Evolutionary conservation across 2,888 invertebrate species (phyloP).

Genomic region (Drosophila meridionalis): DNA sequence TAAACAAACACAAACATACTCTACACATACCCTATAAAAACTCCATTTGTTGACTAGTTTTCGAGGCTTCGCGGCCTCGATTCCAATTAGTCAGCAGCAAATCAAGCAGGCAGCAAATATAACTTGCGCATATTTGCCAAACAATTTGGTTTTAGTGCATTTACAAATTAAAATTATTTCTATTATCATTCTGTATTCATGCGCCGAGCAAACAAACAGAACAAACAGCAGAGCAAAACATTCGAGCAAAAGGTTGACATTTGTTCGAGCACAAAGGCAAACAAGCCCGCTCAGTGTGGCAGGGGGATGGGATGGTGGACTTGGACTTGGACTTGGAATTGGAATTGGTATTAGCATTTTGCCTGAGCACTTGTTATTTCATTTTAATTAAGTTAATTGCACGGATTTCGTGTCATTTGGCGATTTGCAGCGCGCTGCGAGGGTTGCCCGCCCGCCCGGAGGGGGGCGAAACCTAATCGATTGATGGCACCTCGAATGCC

Average conservation of each 20-base stretch:
- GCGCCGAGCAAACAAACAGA: slow-evolving; percentile 53
- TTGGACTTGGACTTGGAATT: slow-evolving; percentile 9
- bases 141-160: slow-evolving; percentile 65
- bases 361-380: slow-evolving; percentile 82
- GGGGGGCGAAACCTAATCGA: slow-evolving; percentile 54
- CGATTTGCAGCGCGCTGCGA: slow-evolving; percentile 43
- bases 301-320: not conserved
- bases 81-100: slow-evolving; percentile 53
- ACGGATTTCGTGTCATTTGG: slow-evolving; percentile 73
- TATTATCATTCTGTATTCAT: slow-evolving; percentile 57
- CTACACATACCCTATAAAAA: not conserved
- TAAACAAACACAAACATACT: slow-evolving; percentile 10
- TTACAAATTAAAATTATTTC: slow-evolving; percentile 73
- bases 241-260: slow-evolving; percentile 64
- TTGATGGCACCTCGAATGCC: slow-evolving; percentile 61
- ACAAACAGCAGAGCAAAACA: slow-evolving; percentile 44
- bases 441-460: slow-evolving; percentile 42
- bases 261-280: slow-evolving; percentile 71
- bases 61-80: not conserved
- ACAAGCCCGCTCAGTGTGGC: slow-evolving; percentile 28
- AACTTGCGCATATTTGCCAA: slow-evolving; percentile 58
- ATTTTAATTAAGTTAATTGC: slow-evolving; percentile 85
- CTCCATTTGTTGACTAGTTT: slow-evolving; percentile 7
- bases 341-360: slow-evolving; percentile 19
- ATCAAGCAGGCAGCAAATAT: slow-evolving; percentile 60